Base-by-base conservation (phyloP, 1,140 invertebrate genomes). In the Drosophila sturtevanti region DNA sequence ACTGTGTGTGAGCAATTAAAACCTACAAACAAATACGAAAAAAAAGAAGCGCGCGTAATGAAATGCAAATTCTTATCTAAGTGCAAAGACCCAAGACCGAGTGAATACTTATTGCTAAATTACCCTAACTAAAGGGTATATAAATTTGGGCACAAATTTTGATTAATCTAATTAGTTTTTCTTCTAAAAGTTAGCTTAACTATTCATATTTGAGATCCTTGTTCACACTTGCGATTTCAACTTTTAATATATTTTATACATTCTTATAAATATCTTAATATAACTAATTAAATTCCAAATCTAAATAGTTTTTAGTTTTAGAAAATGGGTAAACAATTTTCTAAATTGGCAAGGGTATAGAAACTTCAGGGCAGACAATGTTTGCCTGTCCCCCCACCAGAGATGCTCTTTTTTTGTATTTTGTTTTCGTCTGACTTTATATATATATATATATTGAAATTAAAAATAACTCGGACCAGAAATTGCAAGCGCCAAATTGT, bases 61-160 rank as follows among this genome's bases (percentile, higher is more conserved):
- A 75, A 75, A 75, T 75, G 66, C 81, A 79, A 84, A 81, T 78
- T 72, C 68, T 78, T 67, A 79, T 69, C 68, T 75, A 67, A 79
- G 80, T 79, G 63, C 63, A 72, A 72, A 81, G 79, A 70, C 56
- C 62, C 62, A 74, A 75, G 51, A 84, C 74, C 60, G 62, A n/a
- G n/a, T n/a, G 38, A 48, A 54, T 65, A 63, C 16, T 68, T 54
- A 69, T 73, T 58, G 51, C 63, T 64, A 63, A 11, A 21, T 6
- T 44, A 16, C 14, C 18, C 41, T 48, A 18, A 21, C 18, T 2
- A 10, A 48, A 48, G 41, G 16, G 41, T 48, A 21, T 48, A 21
- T 21, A 10, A 2, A 14, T 48, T 21, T 21, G 3, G 41, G 2
- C 3, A 48, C 9, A 3, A 6, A 48, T 2, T 11, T 14, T 48